A percentile compares a stretch with the other conserved stretches of the same genome.
phyloP scores from a whole-genome alignment of 2,113 vertebrate species.

The Argyrosomus japonicus region DNA sequence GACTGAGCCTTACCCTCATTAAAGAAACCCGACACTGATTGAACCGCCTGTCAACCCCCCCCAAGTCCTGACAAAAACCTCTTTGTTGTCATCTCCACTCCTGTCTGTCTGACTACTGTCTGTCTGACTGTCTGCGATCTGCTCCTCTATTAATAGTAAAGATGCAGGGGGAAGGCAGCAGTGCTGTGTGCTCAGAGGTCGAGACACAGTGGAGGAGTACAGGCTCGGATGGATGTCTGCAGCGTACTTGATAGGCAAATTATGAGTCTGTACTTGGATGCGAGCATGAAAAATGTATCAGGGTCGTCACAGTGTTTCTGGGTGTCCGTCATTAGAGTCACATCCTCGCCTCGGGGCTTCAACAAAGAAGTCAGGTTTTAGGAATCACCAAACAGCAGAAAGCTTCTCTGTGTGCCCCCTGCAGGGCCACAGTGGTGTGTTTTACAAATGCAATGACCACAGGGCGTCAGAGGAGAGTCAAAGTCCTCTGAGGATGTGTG shows the following conservation, averaged over 20 bases:
- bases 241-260: not conserved
- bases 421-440: slow-evolving; percentile 9
- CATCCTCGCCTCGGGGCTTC: not conserved
- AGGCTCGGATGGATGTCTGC: slow-evolving; percentile 6
- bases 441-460: not conserved
- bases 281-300: slow-evolving; percentile 5
- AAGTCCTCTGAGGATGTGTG: not conserved
- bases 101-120: slow-evolving; percentile 9
- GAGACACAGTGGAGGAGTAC: not conserved
- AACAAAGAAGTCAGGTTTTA: slow-evolving; percentile 7
- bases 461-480: slow-evolving; percentile 5
- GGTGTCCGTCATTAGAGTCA: not conserved
- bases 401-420: not conserved
- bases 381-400: not conserved
- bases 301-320: not conserved
- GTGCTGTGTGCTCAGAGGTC: not conserved
- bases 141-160: slow-evolving; percentile 24
- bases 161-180: not conserved
- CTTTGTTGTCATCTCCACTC: slow-evolving; percentile 41
- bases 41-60: slow-evolving; percentile 20
- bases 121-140: slow-evolving; percentile 12
- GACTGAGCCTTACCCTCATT: slow-evolving; percentile 52
- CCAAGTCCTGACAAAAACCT: slow-evolving; percentile 47
- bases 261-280: not conserved
- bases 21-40: slow-evolving; percentile 55